phyloP scores from a whole-genome alignment of 2,113 vertebrate genomes.

The Etia nguti region DNA sequence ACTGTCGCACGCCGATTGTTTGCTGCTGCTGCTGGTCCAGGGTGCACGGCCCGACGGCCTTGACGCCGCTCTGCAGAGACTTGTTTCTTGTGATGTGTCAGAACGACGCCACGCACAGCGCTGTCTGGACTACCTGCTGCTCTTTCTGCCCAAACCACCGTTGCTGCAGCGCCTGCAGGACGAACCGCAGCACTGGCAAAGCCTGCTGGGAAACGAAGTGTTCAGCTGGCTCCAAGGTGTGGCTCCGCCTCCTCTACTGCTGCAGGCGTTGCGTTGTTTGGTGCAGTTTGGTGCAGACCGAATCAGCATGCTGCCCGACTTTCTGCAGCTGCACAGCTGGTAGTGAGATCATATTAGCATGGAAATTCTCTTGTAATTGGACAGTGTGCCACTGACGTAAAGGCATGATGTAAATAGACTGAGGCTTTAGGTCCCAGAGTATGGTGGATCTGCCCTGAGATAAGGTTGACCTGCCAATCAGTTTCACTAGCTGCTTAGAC shows the following conservation, averaged over 20 bases:
- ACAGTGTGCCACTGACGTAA: background rate
- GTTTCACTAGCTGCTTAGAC: background rate
- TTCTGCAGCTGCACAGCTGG: conserved; percentile 78
- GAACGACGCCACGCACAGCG: conserved; percentile 66
- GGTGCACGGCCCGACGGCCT: conserved; percentile 78
- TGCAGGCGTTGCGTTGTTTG: conserved; percentile 82
- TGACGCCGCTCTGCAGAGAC: conserved; percentile 77
- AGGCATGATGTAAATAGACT: conserved; percentile 18
- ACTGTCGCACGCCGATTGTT: conserved; percentile 79
- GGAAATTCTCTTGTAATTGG: background rate
- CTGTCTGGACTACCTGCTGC: conserved; percentile 83
- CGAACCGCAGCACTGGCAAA: conserved; percentile 75
- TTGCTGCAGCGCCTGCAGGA: conserved; percentile 56
- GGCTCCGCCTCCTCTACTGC: conserved; percentile 80
- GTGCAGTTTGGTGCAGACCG: conserved; percentile 77
- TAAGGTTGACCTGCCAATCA: background rate
- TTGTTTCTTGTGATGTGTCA: background rate
- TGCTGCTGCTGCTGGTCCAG: conserved; percentile 82
- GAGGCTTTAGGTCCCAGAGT: background rate
- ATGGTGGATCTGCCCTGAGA: background rate
- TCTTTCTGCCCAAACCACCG: conserved; percentile 73
- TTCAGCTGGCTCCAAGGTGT: conserved; percentile 81
- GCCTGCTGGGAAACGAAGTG: conserved; percentile 77
- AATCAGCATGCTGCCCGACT: conserved; percentile 80
- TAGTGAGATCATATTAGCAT: background rate